phyloP scores from a whole-genome alignment of 2,888 invertebrate genomes.

The Acronicta alni region DNA sequence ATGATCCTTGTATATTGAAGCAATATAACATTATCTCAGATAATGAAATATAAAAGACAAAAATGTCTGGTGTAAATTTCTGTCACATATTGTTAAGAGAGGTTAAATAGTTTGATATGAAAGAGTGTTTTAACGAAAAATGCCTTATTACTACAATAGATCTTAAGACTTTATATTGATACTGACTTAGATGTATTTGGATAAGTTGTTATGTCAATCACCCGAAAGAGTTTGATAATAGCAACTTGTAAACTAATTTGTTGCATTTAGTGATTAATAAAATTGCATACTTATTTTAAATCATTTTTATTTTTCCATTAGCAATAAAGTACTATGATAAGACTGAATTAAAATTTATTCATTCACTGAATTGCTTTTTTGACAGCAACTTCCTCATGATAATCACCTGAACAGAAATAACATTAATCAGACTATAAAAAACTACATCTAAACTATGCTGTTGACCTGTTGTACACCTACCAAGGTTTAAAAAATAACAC shows the following conservation, averaged over 20 bases:
- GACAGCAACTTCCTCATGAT: slow-evolving; percentile 54
- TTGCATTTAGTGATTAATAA: slow-evolving; percentile 89
- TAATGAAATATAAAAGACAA: slow-evolving; percentile 74
- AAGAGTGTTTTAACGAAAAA: slow-evolving; percentile 87
- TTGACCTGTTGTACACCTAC: no score
- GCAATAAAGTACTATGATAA: slow-evolving; percentile 27
- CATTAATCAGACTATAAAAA: neutral
- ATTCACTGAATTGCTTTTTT: slow-evolving; percentile 43
- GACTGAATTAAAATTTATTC: slow-evolving; percentile 2
- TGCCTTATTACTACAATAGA: slow-evolving; percentile 88
- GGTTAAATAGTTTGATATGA: slow-evolving; percentile 88
- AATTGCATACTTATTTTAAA: slow-evolving; percentile 88
- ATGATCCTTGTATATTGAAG: slow-evolving; percentile 75
- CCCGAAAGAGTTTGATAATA: slow-evolving; percentile 77
- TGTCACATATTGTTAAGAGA: slow-evolving; percentile 81
- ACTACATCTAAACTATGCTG: neutral
- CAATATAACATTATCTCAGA: slow-evolving; percentile 79
- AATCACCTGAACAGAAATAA: slow-evolving; percentile 58
- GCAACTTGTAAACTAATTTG: slow-evolving; percentile 86
- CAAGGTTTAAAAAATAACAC: neutral
- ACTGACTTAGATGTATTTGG: slow-evolving; percentile 85
- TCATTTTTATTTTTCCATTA: slow-evolving; percentile 60
- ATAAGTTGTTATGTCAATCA: slow-evolving; percentile 80
- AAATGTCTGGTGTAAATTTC: slow-evolving; percentile 79
- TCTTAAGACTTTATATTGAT: slow-evolving; percentile 88